These are phyloP conservation scores for Apolygus lucorum DNA, from an alignment of 1,140 invertebrate species.

Conservation along the genomic window DNA sequence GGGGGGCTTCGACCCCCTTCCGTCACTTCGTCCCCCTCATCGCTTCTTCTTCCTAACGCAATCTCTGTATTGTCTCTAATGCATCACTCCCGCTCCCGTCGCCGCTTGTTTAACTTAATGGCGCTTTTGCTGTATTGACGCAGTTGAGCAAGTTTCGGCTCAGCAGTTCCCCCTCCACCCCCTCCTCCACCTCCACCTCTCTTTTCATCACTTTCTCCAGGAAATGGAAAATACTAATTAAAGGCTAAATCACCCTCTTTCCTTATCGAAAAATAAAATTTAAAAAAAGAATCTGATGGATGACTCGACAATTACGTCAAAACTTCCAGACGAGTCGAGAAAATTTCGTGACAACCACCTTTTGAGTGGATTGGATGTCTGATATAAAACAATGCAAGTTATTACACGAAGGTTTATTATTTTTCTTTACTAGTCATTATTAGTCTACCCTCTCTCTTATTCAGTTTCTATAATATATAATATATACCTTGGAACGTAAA, in stretches of 20 bases:
- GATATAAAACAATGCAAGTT: no score
- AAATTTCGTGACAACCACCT: not conserved
- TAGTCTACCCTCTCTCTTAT: no score
- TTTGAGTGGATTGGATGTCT: not conserved
- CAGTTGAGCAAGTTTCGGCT: not conserved
- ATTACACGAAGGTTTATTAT: no score
- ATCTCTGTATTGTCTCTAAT: not conserved
- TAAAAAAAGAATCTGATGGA: not conserved
- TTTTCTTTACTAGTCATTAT: not conserved
- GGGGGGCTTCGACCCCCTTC: no score
- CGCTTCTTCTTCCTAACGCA: not conserved
- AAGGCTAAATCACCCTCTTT: not conserved
- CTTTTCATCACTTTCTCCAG: not conserved
- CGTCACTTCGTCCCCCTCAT: not conserved
- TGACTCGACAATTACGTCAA: not conserved
- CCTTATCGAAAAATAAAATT: not conserved
- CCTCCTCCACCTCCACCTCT: no score
- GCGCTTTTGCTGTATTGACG: not conserved
- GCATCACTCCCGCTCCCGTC: not conserved
- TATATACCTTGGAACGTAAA: no score
- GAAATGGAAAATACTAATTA: constrained; percentile 2
- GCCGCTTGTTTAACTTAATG: not conserved
- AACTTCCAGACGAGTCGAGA: not conserved
- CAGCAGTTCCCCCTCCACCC: no score
- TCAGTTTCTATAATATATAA: no score